phyloP scores from a whole-genome alignment of 2,113 vertebrate species.

The Erinaceus europaeus region DNA sequence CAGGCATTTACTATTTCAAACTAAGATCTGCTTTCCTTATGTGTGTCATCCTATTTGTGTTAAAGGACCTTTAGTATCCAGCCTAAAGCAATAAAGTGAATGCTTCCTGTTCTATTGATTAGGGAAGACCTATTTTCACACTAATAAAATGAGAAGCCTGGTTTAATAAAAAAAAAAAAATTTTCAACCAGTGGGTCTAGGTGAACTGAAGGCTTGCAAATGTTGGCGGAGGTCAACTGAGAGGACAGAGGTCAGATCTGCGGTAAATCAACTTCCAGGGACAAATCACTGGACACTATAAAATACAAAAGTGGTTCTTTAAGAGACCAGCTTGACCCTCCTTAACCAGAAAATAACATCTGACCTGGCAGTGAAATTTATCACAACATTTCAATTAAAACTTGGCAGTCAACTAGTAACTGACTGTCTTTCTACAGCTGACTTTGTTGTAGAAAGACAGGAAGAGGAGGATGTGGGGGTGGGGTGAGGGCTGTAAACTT shows the following conservation, averaged over 20 bases:
- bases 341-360: constrained; percentile 85
- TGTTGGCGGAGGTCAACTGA: constrained; percentile 78
- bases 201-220: constrained; percentile 79
- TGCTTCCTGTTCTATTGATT: constrained; percentile 84
- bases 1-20: constrained; percentile 76
- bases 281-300: constrained; percentile 86
- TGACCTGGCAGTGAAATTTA: constrained; percentile 87
- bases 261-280: constrained; percentile 84
- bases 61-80: constrained; percentile 79
- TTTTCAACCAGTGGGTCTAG: constrained; percentile 72
- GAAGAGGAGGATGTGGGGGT: not conserved
- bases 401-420: constrained; percentile 78
- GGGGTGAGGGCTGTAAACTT: no score
- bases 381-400: constrained; percentile 92
- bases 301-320: constrained; percentile 83
- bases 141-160: constrained; percentile 84
- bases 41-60: constrained; percentile 75
- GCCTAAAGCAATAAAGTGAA: constrained; percentile 83
- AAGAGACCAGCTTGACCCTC: constrained; percentile 84
- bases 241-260: constrained; percentile 79
- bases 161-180: constrained; percentile 84
- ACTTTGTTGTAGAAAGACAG: constrained; percentile 79
- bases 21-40: constrained; percentile 72
- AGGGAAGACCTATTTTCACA: constrained; percentile 77
- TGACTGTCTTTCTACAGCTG: constrained; percentile 69